These are phyloP conservation scores for Archilochus colubris DNA, from an alignment of 2,113 vertebrate genomes.

Conservation along the genomic window DNA sequence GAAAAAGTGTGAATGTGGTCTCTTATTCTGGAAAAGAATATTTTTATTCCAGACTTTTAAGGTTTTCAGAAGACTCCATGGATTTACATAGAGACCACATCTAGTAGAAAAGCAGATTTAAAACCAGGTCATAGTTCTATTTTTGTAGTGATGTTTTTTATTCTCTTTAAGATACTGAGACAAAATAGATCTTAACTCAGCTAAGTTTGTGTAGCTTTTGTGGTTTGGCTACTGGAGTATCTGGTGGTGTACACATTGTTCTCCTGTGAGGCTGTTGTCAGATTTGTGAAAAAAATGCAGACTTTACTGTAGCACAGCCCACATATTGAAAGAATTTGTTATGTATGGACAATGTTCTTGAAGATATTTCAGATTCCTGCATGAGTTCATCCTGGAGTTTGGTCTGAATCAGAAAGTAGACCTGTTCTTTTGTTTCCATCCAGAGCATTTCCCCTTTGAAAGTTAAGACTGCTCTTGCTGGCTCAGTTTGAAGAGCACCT, in stretches of 20 bases:
- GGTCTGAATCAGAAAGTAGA: not conserved
- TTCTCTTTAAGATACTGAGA: not conserved
- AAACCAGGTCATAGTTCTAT: not conserved
- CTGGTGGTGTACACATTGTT: not conserved
- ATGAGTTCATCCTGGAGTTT: not conserved
- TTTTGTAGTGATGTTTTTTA: not conserved
- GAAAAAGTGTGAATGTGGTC: slow-evolving; percentile 4
- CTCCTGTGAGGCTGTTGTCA: not conserved
- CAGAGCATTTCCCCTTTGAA: not conserved
- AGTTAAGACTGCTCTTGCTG: not conserved
- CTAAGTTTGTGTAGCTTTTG: not conserved
- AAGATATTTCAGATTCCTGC: not conserved
- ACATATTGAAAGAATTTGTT: not conserved
- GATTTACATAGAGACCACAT: not conserved
- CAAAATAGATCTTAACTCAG: not conserved
- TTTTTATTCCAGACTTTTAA: not conserved
- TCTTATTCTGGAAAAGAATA: not conserved
- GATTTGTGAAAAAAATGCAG: not conserved
- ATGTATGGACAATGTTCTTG: not conserved
- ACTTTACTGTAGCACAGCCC: not conserved
- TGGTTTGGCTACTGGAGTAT: not conserved
- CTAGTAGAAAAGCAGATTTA: not conserved
- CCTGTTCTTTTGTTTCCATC: not conserved
- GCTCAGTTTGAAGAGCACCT: not conserved
- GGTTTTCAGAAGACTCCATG: not conserved